A percentile compares a stretch with the other conserved stretches of the same genome.
Evolutionary conservation across 92 coral and sea anemone genomes (phyloP).

Genomic region (Phenganax subtilis): DNA sequence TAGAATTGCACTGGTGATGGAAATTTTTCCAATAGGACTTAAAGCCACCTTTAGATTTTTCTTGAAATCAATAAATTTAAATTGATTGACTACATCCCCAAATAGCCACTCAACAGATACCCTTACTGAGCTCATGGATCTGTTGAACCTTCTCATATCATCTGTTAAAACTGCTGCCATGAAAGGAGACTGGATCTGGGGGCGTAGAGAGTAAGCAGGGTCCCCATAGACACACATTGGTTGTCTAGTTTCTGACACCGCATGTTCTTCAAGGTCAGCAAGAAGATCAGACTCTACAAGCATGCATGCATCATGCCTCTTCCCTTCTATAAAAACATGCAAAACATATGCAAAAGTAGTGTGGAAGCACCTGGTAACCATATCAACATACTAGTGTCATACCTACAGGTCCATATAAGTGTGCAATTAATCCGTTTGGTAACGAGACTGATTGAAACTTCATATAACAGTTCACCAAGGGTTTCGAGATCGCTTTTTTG

Average conservation of each 20-base stretch:
- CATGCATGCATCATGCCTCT: conserved; percentile 19
- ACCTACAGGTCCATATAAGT: neutral
- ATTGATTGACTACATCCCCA: conserved; percentile 48
- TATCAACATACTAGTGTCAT: too few relatives aligned
- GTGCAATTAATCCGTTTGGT: neutral
- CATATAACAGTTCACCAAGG: neutral
- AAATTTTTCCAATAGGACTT: conserved; percentile 42
- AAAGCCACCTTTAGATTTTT: conserved; percentile 58
- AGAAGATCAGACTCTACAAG: conserved; percentile 13
- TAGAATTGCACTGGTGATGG: conserved; percentile 35
- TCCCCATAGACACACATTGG: conserved; percentile 57
- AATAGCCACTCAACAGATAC: conserved; percentile 59
- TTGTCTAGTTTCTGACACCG: conserved; percentile 25
- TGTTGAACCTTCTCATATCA: conserved; percentile 43
- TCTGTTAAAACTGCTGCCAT: conserved; percentile 39
- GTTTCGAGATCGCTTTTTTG: neutral
- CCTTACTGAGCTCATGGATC: conserved; percentile 52
- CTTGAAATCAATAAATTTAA: conserved; percentile 49
- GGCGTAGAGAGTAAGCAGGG: conserved; percentile 51
- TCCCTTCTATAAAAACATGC: neutral
- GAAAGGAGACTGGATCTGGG: conserved; percentile 53
- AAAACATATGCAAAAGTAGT: neutral
- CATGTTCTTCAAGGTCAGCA: conserved; percentile 18
- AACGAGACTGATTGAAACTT: neutral
- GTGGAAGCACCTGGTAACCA: too few relatives aligned